phyloP scores from a whole-genome alignment of 2,797 vertebrate genomes.

The Miichthys miiuy region DNA sequence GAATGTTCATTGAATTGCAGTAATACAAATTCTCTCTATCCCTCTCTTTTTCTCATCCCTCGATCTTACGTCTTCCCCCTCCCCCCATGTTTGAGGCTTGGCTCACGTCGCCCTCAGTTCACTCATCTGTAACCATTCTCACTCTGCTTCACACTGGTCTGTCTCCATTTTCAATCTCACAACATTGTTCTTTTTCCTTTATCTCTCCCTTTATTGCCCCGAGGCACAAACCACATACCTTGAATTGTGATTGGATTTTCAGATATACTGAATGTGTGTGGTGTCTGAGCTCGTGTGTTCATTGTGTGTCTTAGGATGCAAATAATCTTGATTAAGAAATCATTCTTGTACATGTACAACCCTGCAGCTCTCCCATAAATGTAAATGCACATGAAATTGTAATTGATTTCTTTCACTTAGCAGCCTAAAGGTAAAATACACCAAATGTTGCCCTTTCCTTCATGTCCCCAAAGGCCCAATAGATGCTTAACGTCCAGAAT shows the following conservation, averaged over 20 bases:
- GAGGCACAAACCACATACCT: conserved; percentile 28
- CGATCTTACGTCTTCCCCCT: conserved; percentile 6
- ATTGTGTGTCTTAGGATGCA: conserved; percentile 10
- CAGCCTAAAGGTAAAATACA: conserved; percentile 16
- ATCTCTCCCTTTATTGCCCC: conserved; percentile 34
- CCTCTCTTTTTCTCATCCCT: conserved; percentile 13
- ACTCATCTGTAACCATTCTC: conserved; percentile 56
- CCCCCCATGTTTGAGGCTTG: conserved; percentile 13
- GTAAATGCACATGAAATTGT: conserved; percentile 28
- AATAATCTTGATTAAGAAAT: conserved; percentile 43
- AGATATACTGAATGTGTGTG: conserved; percentile 2
- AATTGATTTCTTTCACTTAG: conserved; percentile 42
- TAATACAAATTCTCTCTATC: background rate
- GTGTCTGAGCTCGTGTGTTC: background rate
- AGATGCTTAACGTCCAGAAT: conserved; percentile 1
- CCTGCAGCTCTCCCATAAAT: conserved; percentile 26
- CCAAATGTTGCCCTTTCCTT: conserved; percentile 17
- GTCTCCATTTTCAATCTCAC: conserved; percentile 64
- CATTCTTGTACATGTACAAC: background rate
- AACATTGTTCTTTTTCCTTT: conserved; percentile 41
- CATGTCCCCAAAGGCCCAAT: background rate
- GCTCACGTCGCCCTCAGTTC: conserved; percentile 32
- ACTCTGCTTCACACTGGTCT: conserved; percentile 46
- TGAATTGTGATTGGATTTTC: conserved; percentile 57
- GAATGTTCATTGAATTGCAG: conserved; percentile 14